A percentile compares a stretch with the other conserved stretches of the same genome.
These are phyloP conservation scores for Beris chalybata DNA, from an alignment of 2,888 invertebrate species.

Conservation along the genomic window DNA sequence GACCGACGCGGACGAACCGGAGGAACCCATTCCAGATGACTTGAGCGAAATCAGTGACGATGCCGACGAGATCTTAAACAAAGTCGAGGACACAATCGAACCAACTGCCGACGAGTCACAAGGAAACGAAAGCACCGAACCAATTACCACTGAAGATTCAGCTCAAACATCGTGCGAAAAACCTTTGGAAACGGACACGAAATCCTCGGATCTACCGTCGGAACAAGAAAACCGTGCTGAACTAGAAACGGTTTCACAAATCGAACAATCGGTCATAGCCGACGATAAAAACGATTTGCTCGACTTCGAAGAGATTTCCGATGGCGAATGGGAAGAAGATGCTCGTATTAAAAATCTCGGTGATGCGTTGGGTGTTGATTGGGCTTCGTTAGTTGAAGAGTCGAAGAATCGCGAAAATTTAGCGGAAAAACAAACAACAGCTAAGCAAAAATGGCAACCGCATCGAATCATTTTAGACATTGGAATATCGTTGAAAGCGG, in stretches of 20 bases:
- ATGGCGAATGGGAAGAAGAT: slow-evolving; percentile 87
- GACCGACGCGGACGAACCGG: slow-evolving; percentile 15
- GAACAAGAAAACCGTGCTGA: slow-evolving; percentile 7
- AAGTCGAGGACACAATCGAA: slow-evolving; percentile 63
- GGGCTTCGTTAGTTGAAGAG: slow-evolving; percentile 86
- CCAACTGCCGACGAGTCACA: not conserved
- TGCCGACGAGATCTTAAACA: slow-evolving; percentile 82
- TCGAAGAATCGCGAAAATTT: slow-evolving; percentile 56
- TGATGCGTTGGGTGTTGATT: slow-evolving; percentile 93
- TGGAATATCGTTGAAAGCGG: slow-evolving; percentile 78
- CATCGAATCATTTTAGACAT: slow-evolving; percentile 77
- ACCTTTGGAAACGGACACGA: not conserved
- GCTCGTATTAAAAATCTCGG: slow-evolving; percentile 74
- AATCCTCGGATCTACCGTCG: not conserved
- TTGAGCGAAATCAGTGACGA: slow-evolving; percentile 88
- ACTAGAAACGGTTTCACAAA: not conserved
- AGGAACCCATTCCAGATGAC: slow-evolving; percentile 54
- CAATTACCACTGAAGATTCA: not conserved
- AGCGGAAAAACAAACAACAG: slow-evolving; percentile 56
- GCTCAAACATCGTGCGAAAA: not conserved
- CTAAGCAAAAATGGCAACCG: slow-evolving; percentile 79
- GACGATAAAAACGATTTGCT: slow-evolving; percentile 56
- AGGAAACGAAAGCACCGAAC: not conserved
- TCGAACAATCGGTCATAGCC: slow-evolving; percentile 50
- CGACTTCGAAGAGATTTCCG: slow-evolving; percentile 88